Evolutionary conservation across 2,888 invertebrate species (phyloP).

Genomic region (Macaria notata): DNA sequence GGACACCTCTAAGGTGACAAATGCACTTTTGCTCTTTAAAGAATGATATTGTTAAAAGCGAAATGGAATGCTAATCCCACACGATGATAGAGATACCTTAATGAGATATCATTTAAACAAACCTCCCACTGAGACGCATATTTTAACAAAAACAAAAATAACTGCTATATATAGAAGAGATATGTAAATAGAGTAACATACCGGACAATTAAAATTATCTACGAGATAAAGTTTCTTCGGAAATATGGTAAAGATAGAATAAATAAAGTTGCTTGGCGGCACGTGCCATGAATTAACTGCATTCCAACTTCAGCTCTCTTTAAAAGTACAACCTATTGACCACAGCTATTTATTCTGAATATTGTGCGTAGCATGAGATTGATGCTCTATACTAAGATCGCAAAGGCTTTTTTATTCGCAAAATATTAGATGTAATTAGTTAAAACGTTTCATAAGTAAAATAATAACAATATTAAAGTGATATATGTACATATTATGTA

Average conservation of each 20-base stretch:
- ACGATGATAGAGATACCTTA: slow-evolving; percentile 38
- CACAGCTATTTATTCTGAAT: slow-evolving; percentile 56
- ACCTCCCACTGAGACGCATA: slow-evolving; percentile 60
- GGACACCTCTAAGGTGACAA: slow-evolving; percentile 19
- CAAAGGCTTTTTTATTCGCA: too few species aligned
- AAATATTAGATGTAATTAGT: too few species aligned
- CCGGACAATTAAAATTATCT: slow-evolving; percentile 69
- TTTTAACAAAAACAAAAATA: slow-evolving; percentile 52
- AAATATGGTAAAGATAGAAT: slow-evolving; percentile 66
- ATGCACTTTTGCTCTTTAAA: slow-evolving; percentile 18
- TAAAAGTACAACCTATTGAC: slow-evolving; percentile 45
- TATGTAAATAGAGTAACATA: slow-evolving; percentile 57
- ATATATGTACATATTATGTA: too few species aligned
- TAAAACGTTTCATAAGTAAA: too few species aligned
- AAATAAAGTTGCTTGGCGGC: slow-evolving; percentile 65
- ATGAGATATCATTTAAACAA: slow-evolving; percentile 49
- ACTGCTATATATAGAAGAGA: slow-evolving; percentile 50
- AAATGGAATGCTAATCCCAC: slow-evolving; percentile 33
- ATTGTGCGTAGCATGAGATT: slow-evolving; percentile 64
- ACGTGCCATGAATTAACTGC: slow-evolving; percentile 64
- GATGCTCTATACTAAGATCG: slow-evolving; percentile 39
- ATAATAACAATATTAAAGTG: too few species aligned
- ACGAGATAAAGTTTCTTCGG: slow-evolving; percentile 55
- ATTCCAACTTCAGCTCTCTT: slow-evolving; percentile 44
- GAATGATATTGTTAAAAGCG: slow-evolving; percentile 14